phyloP scores from a whole-genome alignment of 2,113 vertebrate species.

The Nothocercus julius region DNA sequence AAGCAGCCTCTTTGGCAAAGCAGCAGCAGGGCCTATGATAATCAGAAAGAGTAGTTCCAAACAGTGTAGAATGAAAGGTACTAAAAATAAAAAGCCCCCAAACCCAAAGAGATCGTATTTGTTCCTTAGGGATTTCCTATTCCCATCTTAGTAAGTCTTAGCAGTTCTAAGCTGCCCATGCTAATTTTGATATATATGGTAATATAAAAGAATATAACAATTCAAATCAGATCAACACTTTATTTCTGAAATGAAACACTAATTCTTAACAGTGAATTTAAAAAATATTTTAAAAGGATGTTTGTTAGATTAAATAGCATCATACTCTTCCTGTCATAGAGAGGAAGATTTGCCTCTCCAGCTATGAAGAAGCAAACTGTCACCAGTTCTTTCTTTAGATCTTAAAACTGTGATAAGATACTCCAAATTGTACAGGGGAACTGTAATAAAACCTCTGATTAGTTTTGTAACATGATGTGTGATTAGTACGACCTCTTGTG shows the following conservation, averaged over 20 bases:
- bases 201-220: not conserved
- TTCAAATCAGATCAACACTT: not conserved
- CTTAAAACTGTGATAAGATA: not conserved
- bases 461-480: not conserved
- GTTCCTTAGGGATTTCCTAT: not conserved
- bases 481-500: conserved; percentile 78
- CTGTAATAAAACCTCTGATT: not conserved
- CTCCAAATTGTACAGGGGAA: not conserved
- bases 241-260: not conserved
- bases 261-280: no score
- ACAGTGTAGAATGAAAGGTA: not conserved
- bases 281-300: not conserved
- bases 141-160: not conserved
- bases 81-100: not conserved
- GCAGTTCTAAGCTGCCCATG: not conserved
- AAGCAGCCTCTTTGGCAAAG: not conserved
- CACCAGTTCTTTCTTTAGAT: not conserved
- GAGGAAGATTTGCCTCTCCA: not conserved
- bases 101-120: not conserved
- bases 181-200: not conserved
- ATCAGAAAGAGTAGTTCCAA: not conserved
- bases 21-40: not conserved
- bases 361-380: not conserved
- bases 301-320: not conserved
- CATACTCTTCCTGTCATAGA: not conserved